Evolutionary conservation across 2,888 invertebrate genomes (phyloP), one percentile per base, ranked within the genome.

Genomic region (Papilio gigon): DNA sequence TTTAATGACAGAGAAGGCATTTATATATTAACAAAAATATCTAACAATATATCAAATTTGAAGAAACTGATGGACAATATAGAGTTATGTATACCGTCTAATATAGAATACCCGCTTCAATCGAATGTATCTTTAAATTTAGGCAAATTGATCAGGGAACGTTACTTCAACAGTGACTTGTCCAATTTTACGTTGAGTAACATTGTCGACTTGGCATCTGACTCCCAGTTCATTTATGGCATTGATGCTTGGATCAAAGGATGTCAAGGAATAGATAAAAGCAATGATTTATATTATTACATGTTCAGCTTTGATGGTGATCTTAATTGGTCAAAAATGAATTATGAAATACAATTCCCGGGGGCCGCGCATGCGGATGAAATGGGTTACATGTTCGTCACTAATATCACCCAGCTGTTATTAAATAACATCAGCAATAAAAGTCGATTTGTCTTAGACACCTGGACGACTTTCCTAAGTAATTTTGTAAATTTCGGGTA

Each of bases 1-100:
- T 77, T 87, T 14, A 87, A 84, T 61, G 76, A 82, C 22, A 79
- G 84, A 68, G 90, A 89, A 76, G 86, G 86, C 5, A 67, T 77
- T 20, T 73, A 73, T 50, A 73, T 76, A 60, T 62, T 75, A 63
- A 74, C 72, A 1, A 65, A 68, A 37, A 61, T 75, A 44, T 65
- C 59, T 27, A 69, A 61, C 50, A 66, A 75, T 27, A 25, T 2
- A 1, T 60, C 37, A 27, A 35, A 76, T 17, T 37, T 73, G n/a
- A 69, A 76, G 20, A 56, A 71, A 60, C 61, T 79, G n/a, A 74
- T 76, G 53, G 72, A 76, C 58, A 75, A 79, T 59, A 74, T 76
- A 67, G 73, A 78, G 70, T 68, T 74, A 25, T 74, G 76, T 33
- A 76, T 82, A 60, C 82, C 81, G 33, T 71, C 77, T n/a, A 72